Evolutionary conservation across 2,797 vertebrate species (phyloP).

Genomic region (Anas capensis): DNA sequence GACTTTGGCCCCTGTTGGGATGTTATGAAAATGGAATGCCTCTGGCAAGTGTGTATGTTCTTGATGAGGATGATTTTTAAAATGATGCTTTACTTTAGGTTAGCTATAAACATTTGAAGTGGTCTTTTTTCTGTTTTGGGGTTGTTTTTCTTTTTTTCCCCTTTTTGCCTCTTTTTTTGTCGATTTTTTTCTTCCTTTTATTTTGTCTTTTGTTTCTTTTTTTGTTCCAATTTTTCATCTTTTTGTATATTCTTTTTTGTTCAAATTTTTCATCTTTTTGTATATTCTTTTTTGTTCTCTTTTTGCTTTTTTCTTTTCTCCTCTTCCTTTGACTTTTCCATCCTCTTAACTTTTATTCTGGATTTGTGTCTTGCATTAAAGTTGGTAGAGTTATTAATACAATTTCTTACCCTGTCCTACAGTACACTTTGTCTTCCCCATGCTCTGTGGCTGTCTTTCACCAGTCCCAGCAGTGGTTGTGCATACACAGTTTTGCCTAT

Average conservation of each 20-base stretch:
- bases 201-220: neutral
- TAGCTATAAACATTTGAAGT: neutral
- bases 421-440: neutral
- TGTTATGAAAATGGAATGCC: neutral
- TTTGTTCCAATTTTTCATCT: neutral
- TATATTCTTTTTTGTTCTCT: neutral
- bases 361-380: neutral
- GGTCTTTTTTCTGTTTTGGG: neutral
- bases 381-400: neutral
- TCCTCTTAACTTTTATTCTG: neutral
- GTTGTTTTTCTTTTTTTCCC: neutral
- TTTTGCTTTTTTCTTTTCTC: neutral
- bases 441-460: neutral
- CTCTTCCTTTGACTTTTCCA: neutral
- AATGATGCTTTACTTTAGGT: neutral
- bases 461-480: neutral
- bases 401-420: neutral
- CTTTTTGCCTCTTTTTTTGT: neutral
- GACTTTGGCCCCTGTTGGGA: neutral
- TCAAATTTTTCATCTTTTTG: neutral
- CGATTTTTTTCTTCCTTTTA: fast-evolving
- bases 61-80: neutral
- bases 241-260: neutral
- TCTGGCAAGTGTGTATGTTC: neutral
- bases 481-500: neutral